Evolutionary conservation across 2,797 vertebrate genomes (phyloP).

Genomic region (Eulemur mongoz): DNA sequence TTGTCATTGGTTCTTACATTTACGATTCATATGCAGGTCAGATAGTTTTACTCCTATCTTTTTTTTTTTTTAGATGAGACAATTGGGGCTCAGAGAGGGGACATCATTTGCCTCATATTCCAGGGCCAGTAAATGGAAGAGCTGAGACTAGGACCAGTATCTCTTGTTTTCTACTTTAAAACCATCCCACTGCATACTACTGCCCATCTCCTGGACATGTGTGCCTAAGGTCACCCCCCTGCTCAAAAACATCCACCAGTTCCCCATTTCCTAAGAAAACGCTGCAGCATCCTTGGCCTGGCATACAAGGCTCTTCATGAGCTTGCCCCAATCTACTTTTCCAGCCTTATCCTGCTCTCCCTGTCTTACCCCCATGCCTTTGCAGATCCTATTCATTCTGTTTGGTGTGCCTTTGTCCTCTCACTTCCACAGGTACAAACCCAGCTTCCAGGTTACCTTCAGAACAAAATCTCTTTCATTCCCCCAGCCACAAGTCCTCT

Average conservation of each 20-base stretch:
- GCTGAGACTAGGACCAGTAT: not conserved
- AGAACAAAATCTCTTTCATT: not conserved
- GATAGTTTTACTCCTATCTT: not conserved
- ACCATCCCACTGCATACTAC: not conserved
- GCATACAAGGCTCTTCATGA: not conserved
- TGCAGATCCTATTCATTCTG: not conserved
- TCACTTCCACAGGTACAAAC: not conserved
- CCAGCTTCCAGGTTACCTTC: not conserved
- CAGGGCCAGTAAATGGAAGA: not conserved
- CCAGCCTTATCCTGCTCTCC: not conserved
- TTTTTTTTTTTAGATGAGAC: not conserved
- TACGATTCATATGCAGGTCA: not conserved
- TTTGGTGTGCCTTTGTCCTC: not conserved
- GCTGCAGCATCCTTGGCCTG: not conserved
- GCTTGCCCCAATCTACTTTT: not conserved
- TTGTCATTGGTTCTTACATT: not conserved
- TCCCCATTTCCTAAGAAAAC: slow-evolving; percentile 5
- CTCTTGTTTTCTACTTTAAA: not conserved
- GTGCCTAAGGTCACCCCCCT: not conserved
- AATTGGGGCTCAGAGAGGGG: not conserved
- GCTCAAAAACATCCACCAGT: not conserved
- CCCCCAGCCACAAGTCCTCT: not conserved
- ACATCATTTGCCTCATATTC: not conserved
- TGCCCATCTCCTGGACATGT: not conserved
- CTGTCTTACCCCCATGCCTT: not conserved